Percentiles rank a stretch among this genome's conserved stretches.
Conservation (phyloP, 1,140 invertebrate species). For the Anastatus disparis region DNA sequence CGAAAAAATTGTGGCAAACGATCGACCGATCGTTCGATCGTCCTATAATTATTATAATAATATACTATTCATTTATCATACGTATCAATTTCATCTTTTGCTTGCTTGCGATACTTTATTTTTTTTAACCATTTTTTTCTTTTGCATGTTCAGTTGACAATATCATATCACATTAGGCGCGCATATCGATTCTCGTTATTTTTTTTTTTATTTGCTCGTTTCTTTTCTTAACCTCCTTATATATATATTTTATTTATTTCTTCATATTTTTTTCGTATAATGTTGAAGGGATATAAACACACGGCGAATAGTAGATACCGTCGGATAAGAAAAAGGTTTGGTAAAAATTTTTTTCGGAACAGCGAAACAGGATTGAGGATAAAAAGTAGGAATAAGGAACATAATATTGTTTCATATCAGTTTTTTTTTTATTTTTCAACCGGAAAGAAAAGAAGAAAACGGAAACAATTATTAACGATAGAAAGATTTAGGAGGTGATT, state of each 20-base stretch:
- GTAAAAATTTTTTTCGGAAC: not conserved
- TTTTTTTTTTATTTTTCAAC: constrained; percentile 45
- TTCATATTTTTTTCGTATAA: constrained; percentile 30
- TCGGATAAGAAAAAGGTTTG: constrained; percentile 8
- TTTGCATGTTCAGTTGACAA: constrained; percentile 39
- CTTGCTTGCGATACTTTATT: constrained; percentile 39
- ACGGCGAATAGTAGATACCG: constrained; percentile 35
- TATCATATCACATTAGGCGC: constrained; percentile 39
- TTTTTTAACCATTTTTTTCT: constrained; percentile 33
- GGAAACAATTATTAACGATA: constrained; percentile 30
- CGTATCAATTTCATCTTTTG: constrained; percentile 33
- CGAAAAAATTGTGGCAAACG: constrained; percentile 51
- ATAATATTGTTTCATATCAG: not conserved
- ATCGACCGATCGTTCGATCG: constrained; percentile 46
- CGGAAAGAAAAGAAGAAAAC: constrained; percentile 42
- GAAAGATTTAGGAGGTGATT: constrained; percentile 49
- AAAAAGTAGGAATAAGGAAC: not conserved
- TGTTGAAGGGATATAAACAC: constrained; percentile 31
- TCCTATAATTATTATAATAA: constrained; percentile 39
- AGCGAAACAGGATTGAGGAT: constrained; percentile 5
- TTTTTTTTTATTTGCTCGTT: constrained; percentile 35
- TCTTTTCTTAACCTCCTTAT: constrained; percentile 30
- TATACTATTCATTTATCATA: constrained; percentile 36
- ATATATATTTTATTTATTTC: constrained; percentile 17
- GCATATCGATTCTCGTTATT: constrained; percentile 33